Base-by-base conservation (phyloP, 2,113 vertebrate genomes). In the Cettia cetti region DNA sequence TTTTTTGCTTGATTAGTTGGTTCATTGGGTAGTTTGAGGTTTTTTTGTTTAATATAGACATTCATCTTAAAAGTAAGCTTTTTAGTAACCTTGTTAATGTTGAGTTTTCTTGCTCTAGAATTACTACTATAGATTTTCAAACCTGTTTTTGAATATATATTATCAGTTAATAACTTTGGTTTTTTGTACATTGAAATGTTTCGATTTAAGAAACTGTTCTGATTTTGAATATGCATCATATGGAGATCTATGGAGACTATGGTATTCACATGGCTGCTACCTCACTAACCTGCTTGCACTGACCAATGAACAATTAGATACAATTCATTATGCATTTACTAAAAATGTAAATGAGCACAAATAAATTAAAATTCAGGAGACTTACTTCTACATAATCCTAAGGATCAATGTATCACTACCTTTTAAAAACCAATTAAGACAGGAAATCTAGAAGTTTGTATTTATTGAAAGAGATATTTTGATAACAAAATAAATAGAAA, bases 301-400 rank as follows among this genome's bases (percentile, higher is more conserved):
- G 15, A 22, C 40, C 47, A 92, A 26, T 19, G 26, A 81, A 49
- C 22, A 81, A 26, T 83, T 76, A 94, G 94, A 65, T 88, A 78
- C 86, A 92, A 93, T 95, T 91, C 63, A 96, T 45, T 57, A 21
- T 44, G 42, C 35, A 93, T 84, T 90, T 94, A 91, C 22, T 71
- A 52, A 86, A 69, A 94, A 75, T 65, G 45, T 26, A 30, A 35
- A 89, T 10, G 10, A 86, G 37, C 23, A 76, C 77, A 81, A 53
- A 84, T 52, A 87, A 92, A 88, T 90, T 21, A 82, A 66, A 85
- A 11, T 11, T 59, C 18, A 54, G 24, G 35, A 79, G n/a, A 70
- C 26, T 23, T 83, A 54, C 15, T 91, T 52, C 47, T 89, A 45
- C 27, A 9, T 81, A 86, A 40, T 74, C 26, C 22, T 39, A 33